phyloP scores from a whole-genome alignment of 2,113 vertebrate species.

The Apodemus speciosus region DNA sequence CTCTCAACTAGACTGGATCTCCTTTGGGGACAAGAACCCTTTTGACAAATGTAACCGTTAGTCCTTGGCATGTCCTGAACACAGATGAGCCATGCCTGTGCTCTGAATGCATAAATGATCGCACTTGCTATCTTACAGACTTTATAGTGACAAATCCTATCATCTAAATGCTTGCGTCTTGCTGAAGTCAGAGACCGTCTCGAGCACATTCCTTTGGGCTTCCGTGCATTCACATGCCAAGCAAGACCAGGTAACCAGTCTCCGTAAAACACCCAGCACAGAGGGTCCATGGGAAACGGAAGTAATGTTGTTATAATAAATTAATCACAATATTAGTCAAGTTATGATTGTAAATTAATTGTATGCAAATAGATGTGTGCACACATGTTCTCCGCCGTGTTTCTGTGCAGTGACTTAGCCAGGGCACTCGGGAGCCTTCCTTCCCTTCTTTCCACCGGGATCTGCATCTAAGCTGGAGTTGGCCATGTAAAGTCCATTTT shows the following conservation, averaged over 20 bases:
- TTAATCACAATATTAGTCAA: not conserved
- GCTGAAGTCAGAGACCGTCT: not conserved
- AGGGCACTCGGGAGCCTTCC: not conserved
- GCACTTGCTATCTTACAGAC: not conserved
- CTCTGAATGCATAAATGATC: conserved; percentile 21
- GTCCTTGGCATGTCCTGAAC: not conserved
- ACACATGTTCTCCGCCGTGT: not conserved
- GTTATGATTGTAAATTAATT: not conserved
- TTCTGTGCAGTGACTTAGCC: not conserved
- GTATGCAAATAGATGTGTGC: not conserved
- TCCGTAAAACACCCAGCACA: not conserved
- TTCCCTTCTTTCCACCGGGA: not conserved
- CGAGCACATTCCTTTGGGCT: conserved; percentile 15
- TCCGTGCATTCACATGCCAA: not conserved
- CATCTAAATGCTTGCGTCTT: not conserved
- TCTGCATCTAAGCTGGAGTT: conserved; percentile 1
- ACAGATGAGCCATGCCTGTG: not conserved
- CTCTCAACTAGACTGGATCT: not conserved
- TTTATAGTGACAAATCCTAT: conserved; percentile 13
- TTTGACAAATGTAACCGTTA: not conserved
- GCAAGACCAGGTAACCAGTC: not conserved
- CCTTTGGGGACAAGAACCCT: not conserved
- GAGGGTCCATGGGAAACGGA: not conserved
- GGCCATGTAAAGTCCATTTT: conserved; percentile 56
- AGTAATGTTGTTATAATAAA: not conserved